Percentiles rank a stretch among this genome's conserved stretches.
phyloP scores from a whole-genome alignment of 2,888 invertebrate genomes.

The Carterocephalus palaemon region DNA sequence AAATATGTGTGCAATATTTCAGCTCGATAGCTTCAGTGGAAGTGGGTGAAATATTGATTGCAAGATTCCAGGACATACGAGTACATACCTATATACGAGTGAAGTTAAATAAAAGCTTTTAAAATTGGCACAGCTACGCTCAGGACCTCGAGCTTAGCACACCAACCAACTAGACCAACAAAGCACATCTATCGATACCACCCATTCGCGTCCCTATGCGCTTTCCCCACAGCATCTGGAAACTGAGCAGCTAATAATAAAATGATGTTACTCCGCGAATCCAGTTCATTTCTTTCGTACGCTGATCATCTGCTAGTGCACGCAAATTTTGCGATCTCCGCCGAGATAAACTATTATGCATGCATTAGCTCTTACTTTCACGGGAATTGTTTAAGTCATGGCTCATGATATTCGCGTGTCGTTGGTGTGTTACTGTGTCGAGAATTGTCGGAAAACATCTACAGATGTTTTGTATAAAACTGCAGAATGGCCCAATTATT shows the following conservation, averaged over 20 bases:
- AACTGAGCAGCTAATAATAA: slow-evolving; percentile 14
- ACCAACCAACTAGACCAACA: too few species aligned
- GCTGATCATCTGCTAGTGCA: background rate
- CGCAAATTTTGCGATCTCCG: slow-evolving; percentile 10
- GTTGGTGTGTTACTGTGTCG: background rate
- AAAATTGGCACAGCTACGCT: too few species aligned
- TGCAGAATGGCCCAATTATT: too few species aligned
- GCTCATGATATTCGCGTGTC: background rate
- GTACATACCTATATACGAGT: too few species aligned
- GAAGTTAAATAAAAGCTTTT: too few species aligned
- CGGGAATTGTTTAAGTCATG: slow-evolving; percentile 4
- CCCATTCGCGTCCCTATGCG: background rate
- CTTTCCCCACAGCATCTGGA: slow-evolving; percentile 15
- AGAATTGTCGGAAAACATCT: too few species aligned
- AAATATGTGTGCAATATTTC: too few species aligned
- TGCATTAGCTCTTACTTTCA: slow-evolving; percentile 4
- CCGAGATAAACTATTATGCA: slow-evolving; percentile 9
- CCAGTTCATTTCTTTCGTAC: slow-evolving; percentile 19
- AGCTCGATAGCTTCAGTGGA: too few species aligned
- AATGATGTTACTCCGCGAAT: slow-evolving; percentile 17
- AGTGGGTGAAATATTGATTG: too few species aligned
- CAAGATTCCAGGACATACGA: too few species aligned
- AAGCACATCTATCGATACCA: background rate
- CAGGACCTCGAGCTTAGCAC: too few species aligned
- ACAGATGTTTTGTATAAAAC: too few species aligned